These are phyloP conservation scores for Diorhabda elongata DNA, from an alignment of 1,140 invertebrate genomes.

Conservation along the genomic window DNA sequence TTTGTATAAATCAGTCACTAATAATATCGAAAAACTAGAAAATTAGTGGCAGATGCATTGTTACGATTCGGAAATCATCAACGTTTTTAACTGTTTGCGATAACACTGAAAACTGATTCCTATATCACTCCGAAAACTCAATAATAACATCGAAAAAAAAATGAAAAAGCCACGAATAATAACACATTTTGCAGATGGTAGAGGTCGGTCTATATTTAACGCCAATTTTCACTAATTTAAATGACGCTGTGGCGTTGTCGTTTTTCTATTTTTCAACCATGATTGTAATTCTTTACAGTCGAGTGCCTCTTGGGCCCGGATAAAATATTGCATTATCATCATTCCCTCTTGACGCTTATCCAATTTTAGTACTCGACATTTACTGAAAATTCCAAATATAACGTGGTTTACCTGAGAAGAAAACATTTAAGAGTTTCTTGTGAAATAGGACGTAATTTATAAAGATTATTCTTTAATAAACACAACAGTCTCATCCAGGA, in stretches of 20 bases:
- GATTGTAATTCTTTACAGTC: slow-evolving; percentile 46
- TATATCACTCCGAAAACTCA: not conserved
- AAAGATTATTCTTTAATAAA: not conserved
- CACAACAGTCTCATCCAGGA: not conserved
- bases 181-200: slow-evolving; percentile 31
- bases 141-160: not conserved
- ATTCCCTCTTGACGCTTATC: slow-evolving; percentile 44
- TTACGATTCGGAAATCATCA: not conserved
- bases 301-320: slow-evolving; percentile 35
- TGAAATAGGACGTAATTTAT: not conserved
- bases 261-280: slow-evolving; percentile 45
- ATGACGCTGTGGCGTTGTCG: slow-evolving; percentile 40
- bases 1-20: no score
- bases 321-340: slow-evolving; percentile 43
- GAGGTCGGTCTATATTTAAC: slow-evolving; percentile 42
- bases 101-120: not conserved
- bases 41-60: no score
- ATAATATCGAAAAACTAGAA: no score
- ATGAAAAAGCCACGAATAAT: slow-evolving; percentile 18
- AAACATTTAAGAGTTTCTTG: not conserved
- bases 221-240: slow-evolving; percentile 47
- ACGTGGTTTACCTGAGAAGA: not conserved
- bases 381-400: slow-evolving; percentile 17
- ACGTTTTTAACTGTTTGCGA: not conserved
- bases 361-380: slow-evolving; percentile 29